Evolutionary conservation across 2,113 vertebrate genomes (phyloP).

Genomic region (Cranoglanis bouderius): DNA sequence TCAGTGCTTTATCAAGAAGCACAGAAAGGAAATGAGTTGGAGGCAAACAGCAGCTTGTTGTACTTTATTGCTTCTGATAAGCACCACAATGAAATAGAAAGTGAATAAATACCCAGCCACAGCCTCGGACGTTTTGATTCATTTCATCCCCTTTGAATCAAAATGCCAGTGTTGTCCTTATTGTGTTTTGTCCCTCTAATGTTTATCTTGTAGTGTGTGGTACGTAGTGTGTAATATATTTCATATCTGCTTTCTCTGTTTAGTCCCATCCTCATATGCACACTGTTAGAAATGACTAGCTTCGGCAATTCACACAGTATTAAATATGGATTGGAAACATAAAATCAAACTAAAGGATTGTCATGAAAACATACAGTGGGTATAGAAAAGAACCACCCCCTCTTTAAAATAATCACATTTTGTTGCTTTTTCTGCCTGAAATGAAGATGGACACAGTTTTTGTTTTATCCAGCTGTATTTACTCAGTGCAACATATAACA

Average conservation of each 20-base stretch:
- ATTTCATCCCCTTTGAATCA: slow-evolving; percentile 25
- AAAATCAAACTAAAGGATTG: background rate
- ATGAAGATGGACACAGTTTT: too few relatives aligned
- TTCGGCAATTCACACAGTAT: background rate
- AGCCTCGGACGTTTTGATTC: background rate
- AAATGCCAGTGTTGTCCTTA: slow-evolving; percentile 8
- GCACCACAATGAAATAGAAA: slow-evolving; percentile 17
- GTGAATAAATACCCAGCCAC: background rate
- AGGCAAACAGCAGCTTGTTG: slow-evolving; percentile 16
- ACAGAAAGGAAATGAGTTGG: slow-evolving; percentile 18
- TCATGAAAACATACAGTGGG: background rate
- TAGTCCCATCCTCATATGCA: background rate
- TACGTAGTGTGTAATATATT: background rate
- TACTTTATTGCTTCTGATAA: slow-evolving; percentile 43
- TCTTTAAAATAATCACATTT: too few relatives aligned
- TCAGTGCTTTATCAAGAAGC: slow-evolving; percentile 34
- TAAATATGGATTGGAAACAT: background rate
- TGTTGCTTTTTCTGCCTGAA: too few relatives aligned
- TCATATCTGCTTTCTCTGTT: background rate
- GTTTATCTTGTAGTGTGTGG: slow-evolving; percentile 4
- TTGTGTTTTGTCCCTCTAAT: background rate
- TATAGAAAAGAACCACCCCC: too few relatives aligned
- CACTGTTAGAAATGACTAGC: background rate
- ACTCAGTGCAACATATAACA: too few relatives aligned
- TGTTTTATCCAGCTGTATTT: too few relatives aligned